Conservation (phyloP, 2,888 invertebrate species). For the Phyto melanocephala region DNA sequence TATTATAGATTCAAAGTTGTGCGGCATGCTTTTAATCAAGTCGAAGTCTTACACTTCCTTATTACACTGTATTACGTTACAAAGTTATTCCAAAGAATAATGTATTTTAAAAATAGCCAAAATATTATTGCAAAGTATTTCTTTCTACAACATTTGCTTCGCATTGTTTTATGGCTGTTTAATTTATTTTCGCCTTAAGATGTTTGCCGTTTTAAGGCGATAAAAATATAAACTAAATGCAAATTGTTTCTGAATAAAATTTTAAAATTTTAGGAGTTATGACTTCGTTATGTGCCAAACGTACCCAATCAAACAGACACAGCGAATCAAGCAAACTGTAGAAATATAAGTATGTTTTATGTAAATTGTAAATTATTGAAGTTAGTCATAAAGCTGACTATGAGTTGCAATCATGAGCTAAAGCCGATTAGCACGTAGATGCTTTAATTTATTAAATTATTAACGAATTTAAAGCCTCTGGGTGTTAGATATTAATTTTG, state of each 20-base stretch:
- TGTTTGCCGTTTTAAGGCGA: slow-evolving; percentile 51
- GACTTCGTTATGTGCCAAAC: no score
- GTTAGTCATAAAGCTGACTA: background rate
- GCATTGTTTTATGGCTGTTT: background rate
- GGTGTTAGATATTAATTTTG: background rate
- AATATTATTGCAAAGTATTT: slow-evolving; percentile 46
- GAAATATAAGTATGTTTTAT: slow-evolving; percentile 20
- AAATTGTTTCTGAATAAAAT: slow-evolving; percentile 25
- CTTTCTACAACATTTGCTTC: background rate
- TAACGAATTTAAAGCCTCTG: background rate
- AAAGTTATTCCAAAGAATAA: no score
- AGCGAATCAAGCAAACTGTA: background rate
- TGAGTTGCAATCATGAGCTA: background rate
- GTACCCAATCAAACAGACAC: background rate
- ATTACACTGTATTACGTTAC: no score
- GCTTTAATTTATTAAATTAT: background rate
- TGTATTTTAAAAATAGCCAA: no score
- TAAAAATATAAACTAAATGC: slow-evolving; percentile 25
- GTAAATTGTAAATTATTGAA: background rate
- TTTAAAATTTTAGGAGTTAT: background rate
- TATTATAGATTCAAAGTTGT: no score
- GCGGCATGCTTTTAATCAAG: no score
- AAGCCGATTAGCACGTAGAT: slow-evolving; percentile 10
- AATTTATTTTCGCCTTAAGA: slow-evolving; percentile 27
- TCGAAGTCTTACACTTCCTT: no score